Evolutionary conservation across 53 echinoderm and acorn worm genomes (phyloP).

Genomic region (Holothuria leucospilota): DNA sequence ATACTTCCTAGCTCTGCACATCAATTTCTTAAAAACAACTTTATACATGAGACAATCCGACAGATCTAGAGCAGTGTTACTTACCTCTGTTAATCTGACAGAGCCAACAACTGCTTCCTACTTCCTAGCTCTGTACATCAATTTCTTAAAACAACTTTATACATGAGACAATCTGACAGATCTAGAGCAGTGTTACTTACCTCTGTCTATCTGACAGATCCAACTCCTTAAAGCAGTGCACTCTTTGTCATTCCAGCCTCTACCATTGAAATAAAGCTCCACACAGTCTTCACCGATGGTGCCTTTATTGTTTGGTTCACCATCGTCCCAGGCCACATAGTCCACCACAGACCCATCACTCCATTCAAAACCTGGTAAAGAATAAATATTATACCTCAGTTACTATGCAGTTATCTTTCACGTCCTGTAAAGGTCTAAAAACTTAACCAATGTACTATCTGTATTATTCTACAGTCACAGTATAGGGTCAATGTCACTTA

Average conservation of each 20-base stretch:
- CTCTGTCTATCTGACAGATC: slow-evolving; percentile 82
- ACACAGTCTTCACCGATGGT: slow-evolving; percentile 80
- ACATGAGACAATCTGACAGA: too few relatives aligned
- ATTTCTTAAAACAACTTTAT: too few relatives aligned
- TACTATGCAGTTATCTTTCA: neutral
- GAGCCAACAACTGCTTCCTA: slow-evolving; percentile 68
- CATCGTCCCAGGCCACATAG: slow-evolving; percentile 74
- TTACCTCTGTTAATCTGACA: slow-evolving; percentile 81
- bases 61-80: too few relatives aligned
- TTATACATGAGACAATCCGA: too few relatives aligned
- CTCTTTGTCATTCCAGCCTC: slow-evolving; percentile 75
- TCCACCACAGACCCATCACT: slow-evolving; percentile 77
- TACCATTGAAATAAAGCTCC: slow-evolving; percentile 69
- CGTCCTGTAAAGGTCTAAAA: too few relatives aligned
- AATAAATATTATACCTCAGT: neutral
- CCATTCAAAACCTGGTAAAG: slow-evolving; percentile 85
- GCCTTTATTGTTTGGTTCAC: slow-evolving; percentile 78
- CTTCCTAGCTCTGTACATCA: too few relatives aligned
- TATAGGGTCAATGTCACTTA: too few relatives aligned
- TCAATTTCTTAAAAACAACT: too few relatives aligned
- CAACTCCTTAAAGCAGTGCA: slow-evolving; percentile 68
- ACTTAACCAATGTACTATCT: too few relatives aligned
- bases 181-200: slow-evolving; percentile 19
- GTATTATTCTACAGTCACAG: too few relatives aligned
- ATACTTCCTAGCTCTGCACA: too few relatives aligned